Evolutionary conservation across 1,140 invertebrate species (phyloP).

Genomic region (Danaus plexippus): DNA sequence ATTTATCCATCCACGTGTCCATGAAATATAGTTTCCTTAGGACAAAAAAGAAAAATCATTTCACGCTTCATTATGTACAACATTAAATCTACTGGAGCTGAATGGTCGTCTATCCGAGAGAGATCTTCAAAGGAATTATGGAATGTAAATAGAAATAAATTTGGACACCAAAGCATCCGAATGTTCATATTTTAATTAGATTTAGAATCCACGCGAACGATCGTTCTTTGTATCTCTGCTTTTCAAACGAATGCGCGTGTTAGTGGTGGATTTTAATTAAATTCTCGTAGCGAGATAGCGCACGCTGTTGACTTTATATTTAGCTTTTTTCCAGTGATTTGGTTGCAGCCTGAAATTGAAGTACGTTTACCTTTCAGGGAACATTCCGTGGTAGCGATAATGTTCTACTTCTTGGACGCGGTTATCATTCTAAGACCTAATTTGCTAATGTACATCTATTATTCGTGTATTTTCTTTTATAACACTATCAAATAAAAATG

Average conservation of each 20-base stretch:
- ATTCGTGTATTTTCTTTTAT: too few relatives aligned
- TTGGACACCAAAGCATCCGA: constrained; percentile 18
- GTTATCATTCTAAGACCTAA: too few relatives aligned
- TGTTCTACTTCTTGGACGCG: neutral
- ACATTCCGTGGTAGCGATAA: constrained; percentile 6
- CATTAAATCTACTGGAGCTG: constrained; percentile 5
- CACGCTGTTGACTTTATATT: constrained; percentile 27
- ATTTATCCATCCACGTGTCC: too few relatives aligned
- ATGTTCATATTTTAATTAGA: constrained; percentile 48
- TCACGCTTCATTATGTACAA: too few relatives aligned
- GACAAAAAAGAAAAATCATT: too few relatives aligned
- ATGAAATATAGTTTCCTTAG: too few relatives aligned
- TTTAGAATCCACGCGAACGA: constrained; percentile 19
- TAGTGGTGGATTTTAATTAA: constrained; percentile 52
- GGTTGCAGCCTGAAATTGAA: constrained; percentile 33
- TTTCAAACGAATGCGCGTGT: constrained; percentile 17
- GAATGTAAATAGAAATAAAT: constrained; percentile 27
- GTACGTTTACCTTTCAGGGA: constrained; percentile 25
- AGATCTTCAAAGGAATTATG: constrained; percentile 30
- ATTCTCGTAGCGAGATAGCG: constrained; percentile 41
- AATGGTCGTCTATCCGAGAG: constrained; percentile 14
- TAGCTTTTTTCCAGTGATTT: constrained; percentile 33
- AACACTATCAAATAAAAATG: too few relatives aligned
- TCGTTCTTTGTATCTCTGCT: constrained; percentile 9
- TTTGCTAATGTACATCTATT: too few relatives aligned